phyloP scores from a whole-genome alignment of 2,113 vertebrate genomes.

The Archilochus colubris region DNA sequence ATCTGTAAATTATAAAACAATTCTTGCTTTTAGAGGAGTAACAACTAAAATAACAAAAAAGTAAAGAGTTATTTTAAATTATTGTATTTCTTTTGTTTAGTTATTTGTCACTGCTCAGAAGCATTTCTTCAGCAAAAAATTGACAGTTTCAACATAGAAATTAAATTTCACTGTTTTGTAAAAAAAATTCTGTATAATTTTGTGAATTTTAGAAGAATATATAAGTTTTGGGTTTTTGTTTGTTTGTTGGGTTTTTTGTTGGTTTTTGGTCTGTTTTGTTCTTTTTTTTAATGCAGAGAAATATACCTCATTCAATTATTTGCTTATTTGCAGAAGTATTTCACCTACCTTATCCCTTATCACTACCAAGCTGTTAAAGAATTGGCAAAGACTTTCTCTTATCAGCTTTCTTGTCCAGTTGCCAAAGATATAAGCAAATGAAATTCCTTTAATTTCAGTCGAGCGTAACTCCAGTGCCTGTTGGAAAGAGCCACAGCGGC shows the following conservation, averaged over 20 bases:
- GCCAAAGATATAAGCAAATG: not conserved
- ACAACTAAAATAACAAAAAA: not conserved
- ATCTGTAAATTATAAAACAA: not conserved
- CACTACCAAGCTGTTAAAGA: not conserved
- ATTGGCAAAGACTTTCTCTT: not conserved
- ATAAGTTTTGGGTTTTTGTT: not conserved
- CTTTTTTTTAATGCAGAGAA: not conserved
- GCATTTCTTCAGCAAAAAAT: not conserved
- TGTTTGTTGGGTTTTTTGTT: too few species aligned
- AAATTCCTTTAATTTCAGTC: constrained; percentile 8
- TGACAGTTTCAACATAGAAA: not conserved
- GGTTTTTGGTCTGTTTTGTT: not conserved
- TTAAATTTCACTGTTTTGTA: too few species aligned
- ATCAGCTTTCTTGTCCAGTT: not conserved
- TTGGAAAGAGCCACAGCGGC: constrained; percentile 9
- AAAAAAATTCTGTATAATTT: not conserved
- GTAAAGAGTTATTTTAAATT: not conserved
- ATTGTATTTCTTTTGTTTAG: not conserved
- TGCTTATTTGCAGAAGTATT: not conserved
- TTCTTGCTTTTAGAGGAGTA: not conserved
- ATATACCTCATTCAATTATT: not conserved
- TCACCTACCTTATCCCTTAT: not conserved
- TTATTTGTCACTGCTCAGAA: not conserved
- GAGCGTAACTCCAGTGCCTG: not conserved
- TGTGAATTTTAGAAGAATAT: not conserved